phyloP scores from a whole-genome alignment of 2,888 invertebrate species.

The Chaitophorus viminalis region DNA sequence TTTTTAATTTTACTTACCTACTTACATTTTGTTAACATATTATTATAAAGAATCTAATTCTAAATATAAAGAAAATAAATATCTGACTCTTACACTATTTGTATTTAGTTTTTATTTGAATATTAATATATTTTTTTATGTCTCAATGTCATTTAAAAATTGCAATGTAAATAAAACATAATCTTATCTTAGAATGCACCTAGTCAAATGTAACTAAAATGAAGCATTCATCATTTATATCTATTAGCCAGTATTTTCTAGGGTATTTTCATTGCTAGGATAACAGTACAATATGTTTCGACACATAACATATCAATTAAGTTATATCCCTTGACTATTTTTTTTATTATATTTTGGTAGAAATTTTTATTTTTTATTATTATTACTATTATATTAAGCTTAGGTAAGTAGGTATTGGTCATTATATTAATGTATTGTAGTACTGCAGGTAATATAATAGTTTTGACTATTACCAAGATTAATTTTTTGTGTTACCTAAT shows the following conservation, averaged over 20 bases:
- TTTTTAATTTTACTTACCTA: too few species aligned
- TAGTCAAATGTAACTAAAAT: background rate
- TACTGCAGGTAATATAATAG: background rate
- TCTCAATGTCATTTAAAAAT: background rate
- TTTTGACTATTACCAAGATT: too few species aligned
- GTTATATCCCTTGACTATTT: too few species aligned
- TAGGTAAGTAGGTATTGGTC: background rate
- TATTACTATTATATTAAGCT: background rate
- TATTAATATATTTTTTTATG: background rate
- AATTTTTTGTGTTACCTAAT: background rate
- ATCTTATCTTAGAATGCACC: background rate
- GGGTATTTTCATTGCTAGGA: background rate
- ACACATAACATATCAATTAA: too few species aligned
- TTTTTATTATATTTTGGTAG: background rate
- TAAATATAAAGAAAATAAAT: too few species aligned
- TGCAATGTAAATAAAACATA: background rate
- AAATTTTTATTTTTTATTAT: background rate
- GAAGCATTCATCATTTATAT: background rate
- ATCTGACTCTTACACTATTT: background rate
- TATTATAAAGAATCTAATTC: too few species aligned
- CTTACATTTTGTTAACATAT: too few species aligned
- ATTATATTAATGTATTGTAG: background rate
- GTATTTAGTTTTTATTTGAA: background rate
- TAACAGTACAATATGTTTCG: background rate
- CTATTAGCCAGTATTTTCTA: background rate